These are phyloP conservation scores for Sarcophaga variegata DNA, from an alignment of 2,888 invertebrate genomes.

Conservation along the genomic window DNA sequence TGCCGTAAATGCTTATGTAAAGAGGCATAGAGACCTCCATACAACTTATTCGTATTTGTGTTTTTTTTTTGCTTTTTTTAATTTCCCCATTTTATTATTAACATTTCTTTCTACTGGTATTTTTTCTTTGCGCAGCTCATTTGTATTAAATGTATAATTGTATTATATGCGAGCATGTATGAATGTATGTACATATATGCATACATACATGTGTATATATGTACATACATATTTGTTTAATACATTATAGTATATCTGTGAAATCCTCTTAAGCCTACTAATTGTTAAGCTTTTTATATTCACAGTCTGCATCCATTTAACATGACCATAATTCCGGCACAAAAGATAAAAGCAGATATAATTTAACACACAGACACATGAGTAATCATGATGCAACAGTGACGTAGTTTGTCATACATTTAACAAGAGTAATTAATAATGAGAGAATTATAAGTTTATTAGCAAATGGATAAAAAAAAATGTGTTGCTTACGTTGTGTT, in stretches of 20 bases:
- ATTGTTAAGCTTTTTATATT: conserved; percentile 76
- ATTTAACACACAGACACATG: conserved; percentile 47
- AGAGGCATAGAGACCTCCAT: neutral
- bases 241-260: conserved; percentile 50
- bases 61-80: neutral
- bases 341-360: conserved; percentile 65
- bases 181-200: neutral
- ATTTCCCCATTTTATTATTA: neutral
- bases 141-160: conserved; percentile 15
- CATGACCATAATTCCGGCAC: conserved; percentile 66
- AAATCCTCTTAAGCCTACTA: conserved; percentile 77
- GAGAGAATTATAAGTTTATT: too few relatives aligned
- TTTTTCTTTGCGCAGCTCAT: conserved; percentile 33
- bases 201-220: neutral
- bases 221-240: neutral
- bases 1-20: neutral
- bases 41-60: conserved; percentile 43
- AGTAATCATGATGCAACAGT: conserved; percentile 29
- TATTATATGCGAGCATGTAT: neutral
- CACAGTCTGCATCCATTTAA: conserved; percentile 69
- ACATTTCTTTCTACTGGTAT: neutral
- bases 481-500: too few relatives aligned
- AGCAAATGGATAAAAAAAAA: too few relatives aligned
- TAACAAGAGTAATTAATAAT: neutral
- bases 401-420: conserved; percentile 22